Evolutionary conservation across 2,888 invertebrate species (phyloP).

Genomic region (Perizoma affinitatum): DNA sequence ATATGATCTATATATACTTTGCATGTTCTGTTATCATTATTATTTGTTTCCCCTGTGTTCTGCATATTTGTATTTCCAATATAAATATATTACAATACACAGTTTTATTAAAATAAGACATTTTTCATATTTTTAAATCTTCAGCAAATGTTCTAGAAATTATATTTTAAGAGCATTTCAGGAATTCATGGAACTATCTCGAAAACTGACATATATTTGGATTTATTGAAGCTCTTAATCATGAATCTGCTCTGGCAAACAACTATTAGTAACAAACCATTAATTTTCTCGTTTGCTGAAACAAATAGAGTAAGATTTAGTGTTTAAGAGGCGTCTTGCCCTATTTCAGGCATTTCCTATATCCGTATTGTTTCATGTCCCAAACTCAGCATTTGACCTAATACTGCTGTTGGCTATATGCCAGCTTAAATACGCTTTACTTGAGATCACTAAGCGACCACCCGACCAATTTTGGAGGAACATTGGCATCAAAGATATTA

Average conservation of each 20-base stretch:
- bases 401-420: conserved; percentile 51
- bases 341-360: conserved; percentile 21
- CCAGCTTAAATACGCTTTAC: conserved; percentile 63
- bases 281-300: conserved; percentile 19
- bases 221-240: neutral
- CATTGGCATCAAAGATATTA: conserved; percentile 46
- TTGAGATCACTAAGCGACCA: conserved; percentile 33
- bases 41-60: too few species aligned
- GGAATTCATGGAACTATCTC: too few species aligned
- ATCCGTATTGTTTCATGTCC: conserved; percentile 25
- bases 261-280: conserved; percentile 17
- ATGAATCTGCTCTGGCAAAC: neutral
- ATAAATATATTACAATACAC: too few species aligned
- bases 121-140: too few species aligned
- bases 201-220: neutral
- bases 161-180: neutral
- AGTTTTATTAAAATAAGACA: too few species aligned
- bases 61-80: too few species aligned
- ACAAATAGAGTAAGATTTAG: conserved; percentile 25
- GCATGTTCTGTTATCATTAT: too few species aligned
- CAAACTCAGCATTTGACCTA: conserved; percentile 40
- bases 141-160: neutral
- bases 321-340: conserved; percentile 24
- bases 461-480: conserved; percentile 51
- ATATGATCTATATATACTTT: too few species aligned